Base-by-base conservation (phyloP, 2,888 invertebrate genomes). In the Colostygia pectinataria region DNA sequence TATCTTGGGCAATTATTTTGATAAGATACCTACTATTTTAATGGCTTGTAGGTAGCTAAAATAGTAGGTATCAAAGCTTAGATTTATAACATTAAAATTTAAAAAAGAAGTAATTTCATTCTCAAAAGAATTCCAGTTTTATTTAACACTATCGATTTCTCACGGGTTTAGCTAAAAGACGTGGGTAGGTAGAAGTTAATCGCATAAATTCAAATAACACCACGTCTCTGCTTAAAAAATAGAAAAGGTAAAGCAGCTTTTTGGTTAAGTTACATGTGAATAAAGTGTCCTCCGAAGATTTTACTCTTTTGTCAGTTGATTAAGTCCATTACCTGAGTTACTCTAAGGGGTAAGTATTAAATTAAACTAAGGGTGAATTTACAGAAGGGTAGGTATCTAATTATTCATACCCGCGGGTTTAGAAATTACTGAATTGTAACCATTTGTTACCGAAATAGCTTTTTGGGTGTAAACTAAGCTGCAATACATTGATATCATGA, bases 201-300 rank as follows among this genome's bases (percentile, higher is more conserved):
- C 68, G 62, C 57, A 62, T 53, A 44, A 58, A 58, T 55, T 59
- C 55, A 54, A 65, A 70, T 68, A 64, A 43, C 57, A 54, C 54
- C 63, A 66, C 64, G 66, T 60, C 34, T 60, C 57, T 52, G 34
- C 49, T 31, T 43, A 39, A 28, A 34, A 43, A 51, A 55, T 46
- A 34, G 50, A 31, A 41, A 36, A 36, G 44, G 40, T 14, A 34
- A 23, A 33, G 13, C 27, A 12, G 24, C 39, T 41, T 32, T 36
- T 36, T 23, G 40, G 37, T 38, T 27, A 24, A 36, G 37, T 38
- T 27, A 24, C 8, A 23, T 10, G 20, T 33, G 33, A 23, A 37
- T 36, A 37, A 37, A 12, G 23, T 33, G 28, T 13, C 20, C 28
- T 24, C 28, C 9, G 28, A 28, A 38, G 24, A 15, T 20, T n/a